A percentile compares a stretch with the other conserved stretches of the same genome.
Evolutionary conservation across 1,140 invertebrate genomes (phyloP).

Genomic region (Apocrypta bakeri): DNA sequence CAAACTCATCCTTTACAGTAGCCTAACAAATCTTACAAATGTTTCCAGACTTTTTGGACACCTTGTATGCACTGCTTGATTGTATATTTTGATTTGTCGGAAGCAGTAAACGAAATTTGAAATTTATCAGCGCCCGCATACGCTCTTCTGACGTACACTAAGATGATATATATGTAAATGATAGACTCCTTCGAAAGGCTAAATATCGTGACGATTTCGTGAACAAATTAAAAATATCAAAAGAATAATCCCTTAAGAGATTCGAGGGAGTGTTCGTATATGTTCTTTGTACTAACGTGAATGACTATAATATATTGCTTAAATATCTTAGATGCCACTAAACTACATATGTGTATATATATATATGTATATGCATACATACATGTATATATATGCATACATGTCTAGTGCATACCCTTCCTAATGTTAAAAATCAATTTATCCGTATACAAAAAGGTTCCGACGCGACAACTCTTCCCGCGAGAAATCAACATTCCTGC

Average conservation of each 20-base stretch:
- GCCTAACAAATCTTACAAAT: no score
- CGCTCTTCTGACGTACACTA: not conserved
- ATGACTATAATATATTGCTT: not conserved
- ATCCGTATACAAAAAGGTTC: not conserved
- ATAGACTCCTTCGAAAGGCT: not conserved
- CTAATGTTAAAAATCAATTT: slow-evolving; percentile 3
- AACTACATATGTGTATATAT: not conserved
- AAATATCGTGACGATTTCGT: not conserved
- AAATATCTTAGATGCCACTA: not conserved
- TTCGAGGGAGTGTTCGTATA: not conserved
- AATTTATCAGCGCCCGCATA: no score
- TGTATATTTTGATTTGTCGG: no score
- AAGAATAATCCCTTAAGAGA: not conserved
- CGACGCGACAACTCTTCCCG: not conserved
- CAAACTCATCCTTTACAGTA: no score
- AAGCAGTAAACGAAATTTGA: no score
- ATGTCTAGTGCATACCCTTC: not conserved
- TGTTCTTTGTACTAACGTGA: not conserved
- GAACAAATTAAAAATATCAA: not conserved
- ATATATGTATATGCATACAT: no score
- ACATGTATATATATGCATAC: no score
- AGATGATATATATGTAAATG: not conserved
- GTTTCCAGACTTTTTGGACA: no score
- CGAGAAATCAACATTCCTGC: slow-evolving; percentile 9
- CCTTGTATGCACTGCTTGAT: no score